A percentile compares a stretch with the other conserved stretches of the same genome.
Evolutionary conservation across 64 coral and sea anemone species (phyloP).

Genomic region (Porites australiensis): DNA sequence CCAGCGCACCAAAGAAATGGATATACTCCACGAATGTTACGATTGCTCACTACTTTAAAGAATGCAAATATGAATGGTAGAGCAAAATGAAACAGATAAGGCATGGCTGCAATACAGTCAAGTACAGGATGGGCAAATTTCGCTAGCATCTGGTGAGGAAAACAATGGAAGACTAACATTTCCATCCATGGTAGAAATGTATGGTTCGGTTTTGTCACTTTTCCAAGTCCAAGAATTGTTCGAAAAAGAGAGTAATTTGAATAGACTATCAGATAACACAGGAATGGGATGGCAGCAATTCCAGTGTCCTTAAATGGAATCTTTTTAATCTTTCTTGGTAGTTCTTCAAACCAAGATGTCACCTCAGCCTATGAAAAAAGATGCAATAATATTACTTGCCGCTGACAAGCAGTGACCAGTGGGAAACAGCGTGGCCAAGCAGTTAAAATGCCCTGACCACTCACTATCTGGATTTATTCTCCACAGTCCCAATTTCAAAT

Average conservation of each 20-base stretch:
- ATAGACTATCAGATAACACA: constrained; percentile 85
- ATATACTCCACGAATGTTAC: constrained; percentile 75
- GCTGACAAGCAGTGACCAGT: background rate
- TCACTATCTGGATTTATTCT: too few species aligned
- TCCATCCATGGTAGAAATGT: constrained; percentile 94
- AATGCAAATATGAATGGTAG: constrained; percentile 91
- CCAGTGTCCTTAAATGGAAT: constrained; percentile 79
- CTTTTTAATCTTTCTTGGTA: constrained; percentile 84
- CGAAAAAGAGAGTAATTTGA: constrained; percentile 95
- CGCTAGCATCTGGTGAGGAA: constrained; percentile 94
- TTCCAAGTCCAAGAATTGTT: constrained; percentile 81
- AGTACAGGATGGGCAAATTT: constrained; percentile 95
- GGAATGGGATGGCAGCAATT: constrained; percentile 80
- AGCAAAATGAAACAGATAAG: constrained; percentile 96
- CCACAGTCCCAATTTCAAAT: too few species aligned
- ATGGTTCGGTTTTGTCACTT: constrained; percentile 81
- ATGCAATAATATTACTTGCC: background rate
- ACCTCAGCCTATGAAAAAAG: constrained; percentile 85
- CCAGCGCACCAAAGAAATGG: constrained; percentile 95
- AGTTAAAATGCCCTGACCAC: too few species aligned
- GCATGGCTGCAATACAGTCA: constrained; percentile 96
- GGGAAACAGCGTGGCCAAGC: too few species aligned
- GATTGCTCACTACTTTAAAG: constrained; percentile 85
- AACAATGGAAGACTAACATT: constrained; percentile 95
- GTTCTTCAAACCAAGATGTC: constrained; percentile 80